Base-by-base conservation (phyloP, 2,797 vertebrate species). In the Petrocephalus schoutedeni region DNA sequence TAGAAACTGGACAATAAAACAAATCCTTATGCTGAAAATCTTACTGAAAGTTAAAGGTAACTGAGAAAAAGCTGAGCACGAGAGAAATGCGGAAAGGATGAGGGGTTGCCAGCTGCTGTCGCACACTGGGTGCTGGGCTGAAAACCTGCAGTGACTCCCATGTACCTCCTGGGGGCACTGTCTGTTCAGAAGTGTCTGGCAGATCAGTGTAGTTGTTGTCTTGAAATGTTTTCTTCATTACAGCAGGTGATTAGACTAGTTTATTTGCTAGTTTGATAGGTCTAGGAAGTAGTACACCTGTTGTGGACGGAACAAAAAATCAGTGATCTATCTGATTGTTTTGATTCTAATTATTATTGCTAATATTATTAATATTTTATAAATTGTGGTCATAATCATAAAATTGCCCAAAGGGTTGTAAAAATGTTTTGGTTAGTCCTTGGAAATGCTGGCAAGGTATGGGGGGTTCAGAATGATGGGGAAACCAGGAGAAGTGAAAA, bases 321-420 rank as follows among this genome's bases (percentile, higher is more conserved):
- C 90, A 91, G 92, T 94, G 89, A 93, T 90, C 86, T 91, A 93
- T 90, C 86, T 91, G 91, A 93, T 89, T 80, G 89, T 91, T 82
- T 92, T 91, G 91, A 92, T 88, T 89, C 93, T 89, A 90, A 88
- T 89, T 71, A 90, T 90, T 92, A 89, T 92, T 92, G 91, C 86
- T 93, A 89, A 91, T 91, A 84, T 92, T 94, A 93, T 94, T 91
- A 89, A 95, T 94, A 94, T 89, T 93, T 94, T 96, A 94, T 95
- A 94, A 92, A 95, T 95, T 94, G 89, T 89, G 90, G 92, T 93
- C 91, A 92, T 94, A 91, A 93, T 93, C 90, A 92, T 94, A 86
- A 84, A 83, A 56, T 61, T 87, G 19, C 71, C 85, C 49, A 67
- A 54, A 83, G 45, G 86, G 85, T 89, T 84, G 10, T 80, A 89